Base-by-base conservation (phyloP, 2,888 invertebrate genomes). In the Cremastinae sp. region DNA sequence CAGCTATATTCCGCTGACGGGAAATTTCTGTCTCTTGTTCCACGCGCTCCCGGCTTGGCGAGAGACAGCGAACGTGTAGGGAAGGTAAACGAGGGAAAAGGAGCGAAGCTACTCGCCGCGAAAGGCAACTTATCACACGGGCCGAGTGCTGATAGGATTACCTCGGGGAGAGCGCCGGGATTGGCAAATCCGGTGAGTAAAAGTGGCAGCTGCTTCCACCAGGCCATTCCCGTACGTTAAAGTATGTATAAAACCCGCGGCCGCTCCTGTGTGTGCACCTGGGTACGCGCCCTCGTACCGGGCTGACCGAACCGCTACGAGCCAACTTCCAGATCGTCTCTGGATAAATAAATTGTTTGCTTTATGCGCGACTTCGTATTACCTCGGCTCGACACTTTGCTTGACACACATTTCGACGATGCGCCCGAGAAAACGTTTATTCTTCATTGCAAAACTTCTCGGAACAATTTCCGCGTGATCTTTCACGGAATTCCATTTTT, bases 141-240 rank as follows among this genome's bases (percentile, higher is more conserved):
- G 43, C 65, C 38, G 47, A 2, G 28, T 61, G 58, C 69, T 77
- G 69, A 77, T 77, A 77, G 73, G 73, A 77, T 77, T 77, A 77
- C 70, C 69, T 47, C 53, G 5, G 28, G 28, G 70, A 43, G 69
- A 59, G 53, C 43, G 61, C 53, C 34, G 54, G 69, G 69, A 77
- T 74, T 74, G 76, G 76, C 76, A 77, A 77, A 77, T 73, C 76
- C 70, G 59, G 59, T 74, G 76, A 77, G 74, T 65, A 77, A 74
- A 77, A 77, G 76, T 77, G 70, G 73, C 76, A 76, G 76, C 76
- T 74, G 70, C 61, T 65, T 65, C 74, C 70, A 65, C 41, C 73
- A 49, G 64, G 54, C 61, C 47, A 73, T 74, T 77, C 65, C 16
- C 65, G 54, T n/a, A 34, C 64, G 65, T 73, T 47, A 56, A 56